Percentiles rank a stretch among this genome's conserved stretches.
These are phyloP conservation scores for Phoenicopterus ruber DNA, from an alignment of 2,113 vertebrate genomes.

Conservation along the genomic window DNA sequence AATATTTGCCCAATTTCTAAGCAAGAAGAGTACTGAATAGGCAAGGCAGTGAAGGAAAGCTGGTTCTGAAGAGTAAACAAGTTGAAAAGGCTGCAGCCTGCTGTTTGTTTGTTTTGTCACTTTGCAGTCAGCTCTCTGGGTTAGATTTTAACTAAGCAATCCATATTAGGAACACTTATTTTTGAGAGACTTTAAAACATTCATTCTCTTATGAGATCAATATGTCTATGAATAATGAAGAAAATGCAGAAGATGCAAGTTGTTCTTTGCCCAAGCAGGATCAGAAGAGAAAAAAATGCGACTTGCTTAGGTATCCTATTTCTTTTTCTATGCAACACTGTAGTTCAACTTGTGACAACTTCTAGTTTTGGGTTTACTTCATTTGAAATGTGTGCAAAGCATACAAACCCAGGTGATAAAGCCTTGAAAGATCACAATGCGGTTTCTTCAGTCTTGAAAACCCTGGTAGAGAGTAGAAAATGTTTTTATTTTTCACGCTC, in stretches of 20 bases:
- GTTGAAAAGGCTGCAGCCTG: neutral
- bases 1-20: neutral
- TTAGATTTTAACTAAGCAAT: neutral
- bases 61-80: neutral
- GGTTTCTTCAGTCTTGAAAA: neutral
- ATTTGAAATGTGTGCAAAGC: neutral
- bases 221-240: neutral
- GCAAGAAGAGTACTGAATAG: neutral
- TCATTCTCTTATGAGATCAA: neutral
- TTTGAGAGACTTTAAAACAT: neutral
- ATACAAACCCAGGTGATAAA: neutral
- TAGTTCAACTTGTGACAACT: neutral
- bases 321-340: neutral
- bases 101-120: neutral
- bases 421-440: neutral
- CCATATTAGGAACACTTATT: neutral
- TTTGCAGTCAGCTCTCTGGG: neutral
- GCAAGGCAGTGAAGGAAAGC: neutral
- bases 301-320: neutral
- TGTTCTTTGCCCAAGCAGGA: neutral
- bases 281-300: neutral
- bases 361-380: neutral
- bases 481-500: neutral
- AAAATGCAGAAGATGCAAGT: neutral
- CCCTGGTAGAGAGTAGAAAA: neutral